Percentiles rank a stretch among this genome's conserved stretches.
Conservation (phyloP, 2,888 invertebrate species). For the Diaphora mendica region DNA sequence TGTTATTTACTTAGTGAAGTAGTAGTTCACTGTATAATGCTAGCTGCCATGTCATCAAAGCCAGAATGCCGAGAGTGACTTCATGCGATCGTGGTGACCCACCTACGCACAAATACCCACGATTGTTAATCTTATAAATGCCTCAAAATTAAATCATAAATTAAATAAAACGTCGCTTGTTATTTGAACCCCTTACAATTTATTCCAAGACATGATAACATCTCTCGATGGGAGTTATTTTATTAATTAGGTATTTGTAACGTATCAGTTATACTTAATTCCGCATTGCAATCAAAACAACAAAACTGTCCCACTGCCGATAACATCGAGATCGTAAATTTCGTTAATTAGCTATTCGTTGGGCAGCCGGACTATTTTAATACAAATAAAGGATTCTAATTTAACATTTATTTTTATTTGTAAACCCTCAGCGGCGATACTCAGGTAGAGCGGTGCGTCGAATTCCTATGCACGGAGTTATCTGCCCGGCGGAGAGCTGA, state of each 20-base stretch:
- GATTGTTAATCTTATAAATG: constrained; percentile 1
- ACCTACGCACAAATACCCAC: background rate
- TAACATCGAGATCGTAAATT: constrained; percentile 24
- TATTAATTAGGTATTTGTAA: constrained; percentile 23
- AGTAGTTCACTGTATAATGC: background rate
- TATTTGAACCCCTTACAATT: constrained; percentile 15
- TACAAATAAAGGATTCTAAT: constrained; percentile 9
- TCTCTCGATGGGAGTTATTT: constrained; percentile 17
- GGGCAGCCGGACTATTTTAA: constrained; percentile 9
- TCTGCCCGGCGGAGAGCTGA: constrained; percentile 14
- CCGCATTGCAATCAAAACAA: constrained; percentile 12
- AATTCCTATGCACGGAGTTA: constrained; percentile 19
- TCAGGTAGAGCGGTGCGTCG: constrained; percentile 33
- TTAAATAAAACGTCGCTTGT: constrained; percentile 5
- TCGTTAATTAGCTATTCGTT: constrained; percentile 25
- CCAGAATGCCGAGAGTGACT: background rate
- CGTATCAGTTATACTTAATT: constrained; percentile 9
- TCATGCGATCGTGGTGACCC: background rate
- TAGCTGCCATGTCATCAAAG: background rate
- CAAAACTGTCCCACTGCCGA: constrained; percentile 9
- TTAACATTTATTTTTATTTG: constrained; percentile 16
- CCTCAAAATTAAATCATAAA: constrained; percentile 7
- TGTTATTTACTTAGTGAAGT: background rate
- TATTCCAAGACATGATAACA: constrained; percentile 3
- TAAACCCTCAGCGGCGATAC: constrained; percentile 3